A percentile compares a stretch with the other conserved stretches of the same genome.
phyloP scores from a whole-genome alignment of 2,888 invertebrate species.

The Gymnosoma rotundatum region DNA sequence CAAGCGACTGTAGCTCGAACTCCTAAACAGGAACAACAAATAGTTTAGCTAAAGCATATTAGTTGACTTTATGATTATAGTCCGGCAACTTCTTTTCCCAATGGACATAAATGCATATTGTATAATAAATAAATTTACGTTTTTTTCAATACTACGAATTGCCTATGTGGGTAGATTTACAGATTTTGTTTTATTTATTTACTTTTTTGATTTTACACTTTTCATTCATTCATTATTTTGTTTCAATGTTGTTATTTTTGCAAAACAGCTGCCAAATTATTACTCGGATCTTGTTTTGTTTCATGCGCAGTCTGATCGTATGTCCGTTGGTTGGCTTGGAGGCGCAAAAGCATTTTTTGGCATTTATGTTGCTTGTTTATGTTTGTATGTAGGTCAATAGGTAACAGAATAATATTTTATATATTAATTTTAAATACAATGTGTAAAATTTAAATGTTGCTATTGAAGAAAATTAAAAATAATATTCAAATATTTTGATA shows the following conservation, averaged over 20 bases:
- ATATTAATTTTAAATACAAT: conserved; percentile 28
- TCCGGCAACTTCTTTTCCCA: conserved; percentile 16
- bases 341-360: conserved; percentile 34
- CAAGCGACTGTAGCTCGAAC: too few relatives aligned
- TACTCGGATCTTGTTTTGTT: conserved; percentile 34
- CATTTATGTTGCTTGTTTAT: conserved; percentile 18
- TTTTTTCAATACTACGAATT: conserved; percentile 24
- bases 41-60: too few relatives aligned
- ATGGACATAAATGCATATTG: too few relatives aligned
- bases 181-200: conserved; percentile 21
- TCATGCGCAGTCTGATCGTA: conserved; percentile 20
- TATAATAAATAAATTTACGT: neutral
- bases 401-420: conserved; percentile 44
- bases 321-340: neutral
- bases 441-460: too few relatives aligned
- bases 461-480: conserved; percentile 17
- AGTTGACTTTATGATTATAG: too few relatives aligned
- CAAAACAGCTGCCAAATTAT: conserved; percentile 63
- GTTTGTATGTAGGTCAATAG: conserved; percentile 55
- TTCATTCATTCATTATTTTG: conserved; percentile 49
- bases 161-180: neutral
- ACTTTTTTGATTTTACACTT: conserved; percentile 41
- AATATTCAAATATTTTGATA: neutral
- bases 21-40: too few relatives aligned
- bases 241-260: conserved; percentile 31